These are phyloP conservation scores for Geodia barretti DNA, from an alignment of 37 sponge, comb jelly and placozoan genomes.

Conservation along the genomic window DNA sequence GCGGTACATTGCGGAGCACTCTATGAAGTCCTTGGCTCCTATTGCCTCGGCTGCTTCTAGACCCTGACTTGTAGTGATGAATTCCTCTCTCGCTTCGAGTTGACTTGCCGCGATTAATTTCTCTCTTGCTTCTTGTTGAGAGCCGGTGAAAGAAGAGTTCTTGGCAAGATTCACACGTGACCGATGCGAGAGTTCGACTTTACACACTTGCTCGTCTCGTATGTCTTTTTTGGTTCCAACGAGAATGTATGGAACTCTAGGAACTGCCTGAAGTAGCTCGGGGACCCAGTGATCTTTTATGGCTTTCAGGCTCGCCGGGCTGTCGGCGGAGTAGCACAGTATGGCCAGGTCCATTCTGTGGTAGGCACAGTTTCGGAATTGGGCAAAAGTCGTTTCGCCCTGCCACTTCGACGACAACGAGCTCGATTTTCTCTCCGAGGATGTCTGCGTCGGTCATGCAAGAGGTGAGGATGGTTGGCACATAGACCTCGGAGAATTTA, in stretches of 20 bases:
- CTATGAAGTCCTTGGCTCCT: slow-evolving; percentile 38
- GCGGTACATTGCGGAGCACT: slow-evolving; percentile 47
- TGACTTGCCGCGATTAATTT: too few species aligned
- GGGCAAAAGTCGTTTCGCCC: slow-evolving; percentile 45
- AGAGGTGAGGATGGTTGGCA: slow-evolving; percentile 28
- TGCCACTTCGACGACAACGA: slow-evolving; percentile 35
- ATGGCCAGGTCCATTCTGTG: slow-evolving; percentile 39
- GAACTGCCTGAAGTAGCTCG: slow-evolving; percentile 16
- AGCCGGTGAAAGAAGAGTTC: too few species aligned
- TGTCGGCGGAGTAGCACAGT: slow-evolving; percentile 38
- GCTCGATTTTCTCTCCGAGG: slow-evolving; percentile 27
- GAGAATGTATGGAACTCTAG: slow-evolving; percentile 37
- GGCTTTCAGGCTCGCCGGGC: slow-evolving; percentile 15
- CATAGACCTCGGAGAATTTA: slow-evolving; percentile 27
- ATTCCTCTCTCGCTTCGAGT: too few species aligned
- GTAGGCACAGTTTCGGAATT: slow-evolving; percentile 33
- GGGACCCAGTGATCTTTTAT: slow-evolving; percentile 25
- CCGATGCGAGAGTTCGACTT: neutral
- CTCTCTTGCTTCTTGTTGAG: too few species aligned
- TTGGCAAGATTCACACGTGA: too few species aligned
- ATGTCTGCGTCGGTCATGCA: slow-evolving; percentile 27
- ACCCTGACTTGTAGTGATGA: slow-evolving; percentile 12
- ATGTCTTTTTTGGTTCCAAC: slow-evolving; percentile 52
- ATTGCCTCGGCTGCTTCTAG: slow-evolving; percentile 9
- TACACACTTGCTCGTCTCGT: slow-evolving; percentile 9